phyloP scores from a whole-genome alignment of 2,888 invertebrate species.

The Drosophila stalkeri region DNA sequence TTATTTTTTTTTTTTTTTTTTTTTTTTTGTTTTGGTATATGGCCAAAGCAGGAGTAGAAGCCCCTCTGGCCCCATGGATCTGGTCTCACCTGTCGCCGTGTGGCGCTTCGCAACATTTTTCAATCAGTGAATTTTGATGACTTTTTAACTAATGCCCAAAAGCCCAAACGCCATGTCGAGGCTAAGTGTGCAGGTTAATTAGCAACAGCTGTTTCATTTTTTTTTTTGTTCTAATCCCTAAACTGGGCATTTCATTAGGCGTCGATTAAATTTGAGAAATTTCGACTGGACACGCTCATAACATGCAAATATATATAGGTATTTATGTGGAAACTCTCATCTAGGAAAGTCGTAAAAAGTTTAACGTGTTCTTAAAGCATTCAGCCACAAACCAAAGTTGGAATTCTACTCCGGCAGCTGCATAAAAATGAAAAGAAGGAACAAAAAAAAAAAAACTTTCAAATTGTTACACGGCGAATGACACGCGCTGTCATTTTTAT shows the following conservation, averaged over 20 bases:
- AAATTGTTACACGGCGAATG: conserved; percentile 78
- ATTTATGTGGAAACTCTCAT: conserved; percentile 43
- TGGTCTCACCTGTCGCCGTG: neutral
- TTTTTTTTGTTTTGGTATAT: conserved; percentile 25
- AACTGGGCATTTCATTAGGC: conserved; percentile 48
- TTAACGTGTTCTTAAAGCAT: conserved; percentile 70
- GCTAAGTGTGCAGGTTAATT: conserved; percentile 72
- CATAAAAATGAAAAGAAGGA: conserved; percentile 8
- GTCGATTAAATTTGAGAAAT: conserved; percentile 37
- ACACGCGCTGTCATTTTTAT: conserved; percentile 60
- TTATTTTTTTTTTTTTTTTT: neutral
- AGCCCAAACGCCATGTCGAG: conserved; percentile 10
- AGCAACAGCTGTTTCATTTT: conserved; percentile 63
- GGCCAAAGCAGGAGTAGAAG: conserved; percentile 19
- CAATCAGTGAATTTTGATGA: conserved; percentile 73
- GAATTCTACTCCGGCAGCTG: conserved; percentile 8
- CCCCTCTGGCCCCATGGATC: neutral
- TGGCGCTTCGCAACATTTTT: conserved; percentile 47
- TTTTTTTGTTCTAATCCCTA: conserved; percentile 14
- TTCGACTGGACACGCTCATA: conserved; percentile 5
- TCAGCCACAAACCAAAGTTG: conserved; percentile 38
- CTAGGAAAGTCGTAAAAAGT: conserved; percentile 74
- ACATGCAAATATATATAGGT: neutral
- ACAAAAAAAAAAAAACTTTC: conserved; percentile 59
- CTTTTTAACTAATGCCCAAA: conserved; percentile 70